A percentile compares a stretch with the other conserved stretches of the same genome.
Evolutionary conservation across 2,888 invertebrate genomes (phyloP).

Genomic region (Hydrotaea diabolus): DNA sequence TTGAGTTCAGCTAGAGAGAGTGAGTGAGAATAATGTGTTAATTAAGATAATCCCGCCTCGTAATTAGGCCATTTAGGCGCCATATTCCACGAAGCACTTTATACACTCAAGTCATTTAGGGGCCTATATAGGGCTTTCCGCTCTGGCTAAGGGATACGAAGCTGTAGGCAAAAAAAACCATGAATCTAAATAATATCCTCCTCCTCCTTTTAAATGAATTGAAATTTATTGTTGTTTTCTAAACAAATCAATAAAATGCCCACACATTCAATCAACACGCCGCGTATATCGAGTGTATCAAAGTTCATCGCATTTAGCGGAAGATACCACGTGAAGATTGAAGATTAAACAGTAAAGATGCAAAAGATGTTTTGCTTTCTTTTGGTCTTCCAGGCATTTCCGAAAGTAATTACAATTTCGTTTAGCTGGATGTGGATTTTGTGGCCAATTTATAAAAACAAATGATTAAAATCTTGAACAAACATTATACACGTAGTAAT

Average conservation of each 20-base stretch:
- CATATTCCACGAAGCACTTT: slow-evolving; percentile 61
- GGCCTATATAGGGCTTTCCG: neutral
- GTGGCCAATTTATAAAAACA: slow-evolving; percentile 17
- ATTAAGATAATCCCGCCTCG: slow-evolving; percentile 74
- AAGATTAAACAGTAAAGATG: neutral
- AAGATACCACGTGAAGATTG: neutral
- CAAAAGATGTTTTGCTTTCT: neutral
- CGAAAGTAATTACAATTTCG: slow-evolving; percentile 6
- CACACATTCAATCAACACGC: slow-evolving; percentile 74
- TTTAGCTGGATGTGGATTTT: neutral
- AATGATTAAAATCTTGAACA: neutral
- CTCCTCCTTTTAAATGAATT: slow-evolving; percentile 51
- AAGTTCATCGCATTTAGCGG: neutral
- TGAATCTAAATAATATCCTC: neutral
- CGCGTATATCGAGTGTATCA: neutral
- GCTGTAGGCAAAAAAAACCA: no score
- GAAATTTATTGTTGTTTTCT: slow-evolving; percentile 73
- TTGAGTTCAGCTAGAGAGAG: neutral
- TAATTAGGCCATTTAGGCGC: slow-evolving; percentile 78
- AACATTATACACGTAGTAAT: neutral
- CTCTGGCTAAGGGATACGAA: neutral
- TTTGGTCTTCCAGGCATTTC: slow-evolving; percentile 9
- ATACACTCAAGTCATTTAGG: neutral
- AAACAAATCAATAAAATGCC: slow-evolving; percentile 77
- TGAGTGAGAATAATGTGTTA: slow-evolving; percentile 69